Conservation (phyloP, 2,797 vertebrate species). For the Propithecus perrieri region DNA sequence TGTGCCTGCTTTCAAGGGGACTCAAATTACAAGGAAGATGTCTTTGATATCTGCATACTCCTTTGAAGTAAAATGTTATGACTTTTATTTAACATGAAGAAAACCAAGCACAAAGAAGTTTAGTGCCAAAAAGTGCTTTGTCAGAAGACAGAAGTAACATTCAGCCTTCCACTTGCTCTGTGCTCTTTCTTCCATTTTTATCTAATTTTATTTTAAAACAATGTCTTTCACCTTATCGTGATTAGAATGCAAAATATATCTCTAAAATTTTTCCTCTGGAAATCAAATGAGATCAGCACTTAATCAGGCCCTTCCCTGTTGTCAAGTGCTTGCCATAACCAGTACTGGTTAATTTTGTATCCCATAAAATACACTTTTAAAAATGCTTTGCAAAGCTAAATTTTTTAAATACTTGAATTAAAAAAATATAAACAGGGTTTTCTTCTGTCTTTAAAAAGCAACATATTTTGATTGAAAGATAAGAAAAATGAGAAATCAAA, state of each 20-base stretch:
- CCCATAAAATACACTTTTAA: not conserved
- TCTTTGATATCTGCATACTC: not conserved
- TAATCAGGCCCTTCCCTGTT: not conserved
- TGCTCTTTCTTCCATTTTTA: not conserved
- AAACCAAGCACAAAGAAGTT: not conserved
- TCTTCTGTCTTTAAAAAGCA: not conserved
- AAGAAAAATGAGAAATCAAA: constrained; percentile 5
- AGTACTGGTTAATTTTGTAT: not conserved
- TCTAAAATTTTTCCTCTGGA: not conserved
- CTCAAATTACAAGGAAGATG: not conserved
- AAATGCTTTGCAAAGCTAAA: not conserved
- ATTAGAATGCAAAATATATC: not conserved
- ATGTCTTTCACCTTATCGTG: not conserved
- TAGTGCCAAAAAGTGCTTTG: not conserved
- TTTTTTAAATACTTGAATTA: not conserved
- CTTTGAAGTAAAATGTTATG: not conserved
- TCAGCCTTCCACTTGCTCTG: not conserved
- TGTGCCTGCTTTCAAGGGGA: not conserved
- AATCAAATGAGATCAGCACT: not conserved
- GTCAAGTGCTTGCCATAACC: not conserved
- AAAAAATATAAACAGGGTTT: not conserved
- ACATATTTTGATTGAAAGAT: not conserved
- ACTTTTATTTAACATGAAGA: constrained; percentile 26
- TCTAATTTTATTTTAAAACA: constrained; percentile 43
- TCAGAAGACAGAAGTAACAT: not conserved